Percentiles rank a stretch among this genome's conserved stretches.
phyloP scores from a whole-genome alignment of 64 coral and sea anemone genomes.

The Porites lutea region DNA sequence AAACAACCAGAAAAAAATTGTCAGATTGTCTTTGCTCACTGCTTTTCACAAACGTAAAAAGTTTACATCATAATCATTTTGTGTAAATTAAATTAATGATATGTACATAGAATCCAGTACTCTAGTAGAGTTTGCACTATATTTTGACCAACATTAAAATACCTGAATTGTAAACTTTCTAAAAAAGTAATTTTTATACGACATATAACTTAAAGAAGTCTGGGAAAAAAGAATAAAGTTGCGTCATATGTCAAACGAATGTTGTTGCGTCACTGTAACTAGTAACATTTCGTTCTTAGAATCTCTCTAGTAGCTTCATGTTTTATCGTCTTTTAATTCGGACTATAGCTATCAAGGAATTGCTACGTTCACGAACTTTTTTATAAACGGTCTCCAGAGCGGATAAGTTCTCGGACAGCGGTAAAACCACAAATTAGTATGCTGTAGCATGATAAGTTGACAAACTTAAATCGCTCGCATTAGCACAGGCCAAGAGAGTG shows the following conservation, averaged over 20 bases:
- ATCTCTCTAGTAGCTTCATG: too few species aligned
- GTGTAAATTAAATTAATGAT: not conserved
- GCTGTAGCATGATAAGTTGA: too few species aligned
- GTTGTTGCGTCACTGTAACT: not conserved
- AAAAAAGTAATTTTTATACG: conserved; percentile 35
- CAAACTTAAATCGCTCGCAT: too few species aligned
- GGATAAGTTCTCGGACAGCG: too few species aligned
- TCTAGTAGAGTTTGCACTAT: conserved; percentile 14
- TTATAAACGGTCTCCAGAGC: too few species aligned
- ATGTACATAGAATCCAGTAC: not conserved
- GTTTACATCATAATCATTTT: not conserved
- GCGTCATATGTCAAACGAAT: not conserved
- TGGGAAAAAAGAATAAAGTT: conserved; percentile 32
- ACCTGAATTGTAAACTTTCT: conserved; percentile 23
- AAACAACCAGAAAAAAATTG: too few species aligned
- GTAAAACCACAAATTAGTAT: too few species aligned
- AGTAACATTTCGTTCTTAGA: not conserved
- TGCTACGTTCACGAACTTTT: too few species aligned
- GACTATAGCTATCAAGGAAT: too few species aligned
- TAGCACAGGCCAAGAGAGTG: too few species aligned
- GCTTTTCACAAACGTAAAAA: not conserved
- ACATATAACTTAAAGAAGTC: not conserved
- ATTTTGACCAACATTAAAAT: conserved; percentile 15
- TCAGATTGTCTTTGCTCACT: too few species aligned
- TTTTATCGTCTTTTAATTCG: too few species aligned